A percentile compares a stretch with the other conserved stretches of the same genome.
phyloP scores from a whole-genome alignment of 2,113 vertebrate genomes.

The Axis porcinus region DNA sequence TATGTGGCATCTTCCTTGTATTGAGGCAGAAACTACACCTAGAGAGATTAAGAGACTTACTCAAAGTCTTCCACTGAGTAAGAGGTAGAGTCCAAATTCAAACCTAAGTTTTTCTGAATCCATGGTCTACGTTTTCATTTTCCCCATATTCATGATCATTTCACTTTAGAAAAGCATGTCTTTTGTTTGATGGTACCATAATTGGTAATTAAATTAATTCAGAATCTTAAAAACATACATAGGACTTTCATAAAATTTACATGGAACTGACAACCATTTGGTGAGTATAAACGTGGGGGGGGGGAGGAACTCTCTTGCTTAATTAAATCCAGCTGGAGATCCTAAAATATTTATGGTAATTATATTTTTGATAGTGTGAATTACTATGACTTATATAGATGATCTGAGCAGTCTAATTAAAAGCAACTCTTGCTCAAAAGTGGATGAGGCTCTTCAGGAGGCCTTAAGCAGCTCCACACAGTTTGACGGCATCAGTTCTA shows the following conservation, averaged over 20 bases:
- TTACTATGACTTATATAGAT: constrained; percentile 18
- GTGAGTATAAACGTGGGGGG: neutral
- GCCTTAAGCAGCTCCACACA: neutral
- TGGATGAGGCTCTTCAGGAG: neutral
- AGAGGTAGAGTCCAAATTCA: neutral
- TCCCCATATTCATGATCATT: neutral
- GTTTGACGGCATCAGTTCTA: neutral
- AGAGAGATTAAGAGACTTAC: neutral
- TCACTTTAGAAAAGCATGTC: neutral
- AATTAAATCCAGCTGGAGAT: constrained; percentile 33
- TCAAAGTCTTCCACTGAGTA: neutral
- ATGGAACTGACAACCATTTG: neutral
- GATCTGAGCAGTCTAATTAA: constrained; percentile 37
- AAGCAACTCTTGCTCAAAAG: neutral
- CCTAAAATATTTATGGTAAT: constrained; percentile 43
- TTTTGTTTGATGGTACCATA: neutral
- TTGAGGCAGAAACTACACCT: neutral
- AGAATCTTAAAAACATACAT: neutral
- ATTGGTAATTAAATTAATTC: neutral
- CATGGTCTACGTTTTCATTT: neutral
- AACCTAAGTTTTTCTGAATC: neutral
- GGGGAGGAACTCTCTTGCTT: neutral
- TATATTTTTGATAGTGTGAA: neutral
- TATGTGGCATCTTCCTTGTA: neutral
- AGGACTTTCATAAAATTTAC: neutral